Evolutionary conservation across 2,888 invertebrate species (phyloP).

Genomic region (Malachius bipustulatus): DNA sequence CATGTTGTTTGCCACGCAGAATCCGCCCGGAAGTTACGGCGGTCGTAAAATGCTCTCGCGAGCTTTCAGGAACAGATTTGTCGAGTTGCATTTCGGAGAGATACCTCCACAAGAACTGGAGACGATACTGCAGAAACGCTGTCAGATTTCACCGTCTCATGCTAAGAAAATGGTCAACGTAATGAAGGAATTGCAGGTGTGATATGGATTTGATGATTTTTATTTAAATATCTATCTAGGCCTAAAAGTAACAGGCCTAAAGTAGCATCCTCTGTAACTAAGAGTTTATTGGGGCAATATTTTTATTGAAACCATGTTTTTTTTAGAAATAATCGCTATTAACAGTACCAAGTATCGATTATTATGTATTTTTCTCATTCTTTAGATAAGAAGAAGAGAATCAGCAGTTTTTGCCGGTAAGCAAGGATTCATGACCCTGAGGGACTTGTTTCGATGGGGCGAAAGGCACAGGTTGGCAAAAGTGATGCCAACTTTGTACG

Average conservation of each 20-base stretch:
- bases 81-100: slow-evolving; percentile 93
- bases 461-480: slow-evolving; percentile 75
- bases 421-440: slow-evolving; percentile 83
- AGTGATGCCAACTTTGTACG: slow-evolving; percentile 56
- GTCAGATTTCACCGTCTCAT: slow-evolving; percentile 76
- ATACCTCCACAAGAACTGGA: slow-evolving; percentile 83
- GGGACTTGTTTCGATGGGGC: slow-evolving; percentile 96
- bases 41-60: slow-evolving; percentile 92
- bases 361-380: slow-evolving; percentile 9
- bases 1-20: slow-evolving; percentile 97
- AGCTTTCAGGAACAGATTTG: slow-evolving; percentile 94
- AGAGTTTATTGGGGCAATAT: not conserved
- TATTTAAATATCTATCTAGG: too few relatives aligned
- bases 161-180: slow-evolving; percentile 83
- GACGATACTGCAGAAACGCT: slow-evolving; percentile 77
- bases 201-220: too few relatives aligned
- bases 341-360: not conserved
- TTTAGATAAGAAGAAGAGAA: slow-evolving; percentile 55
- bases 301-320: too few relatives aligned
- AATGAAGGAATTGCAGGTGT: slow-evolving; percentile 79
- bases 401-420: slow-evolving; percentile 87
- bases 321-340: not conserved
- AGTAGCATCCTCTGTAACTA: not conserved
- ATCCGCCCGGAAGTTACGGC: slow-evolving; percentile 93
- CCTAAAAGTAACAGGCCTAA: not conserved